Evolutionary conservation across 2,797 vertebrate genomes (phyloP).

Genomic region (Pangasius larnaudii): DNA sequence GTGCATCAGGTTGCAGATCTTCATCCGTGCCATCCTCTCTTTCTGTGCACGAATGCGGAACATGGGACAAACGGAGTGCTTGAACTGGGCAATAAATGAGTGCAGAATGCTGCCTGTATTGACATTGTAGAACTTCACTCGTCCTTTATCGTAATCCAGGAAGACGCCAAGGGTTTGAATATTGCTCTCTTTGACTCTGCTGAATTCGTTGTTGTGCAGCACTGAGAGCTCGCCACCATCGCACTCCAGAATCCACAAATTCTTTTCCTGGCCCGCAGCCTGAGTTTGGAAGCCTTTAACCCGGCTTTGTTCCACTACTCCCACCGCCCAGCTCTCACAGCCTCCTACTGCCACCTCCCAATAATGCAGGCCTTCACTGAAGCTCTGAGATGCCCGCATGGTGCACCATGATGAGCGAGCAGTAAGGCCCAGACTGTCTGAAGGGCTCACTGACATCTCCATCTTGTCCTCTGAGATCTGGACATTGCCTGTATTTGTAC

Average conservation of each 20-base stretch:
- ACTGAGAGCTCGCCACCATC: constrained; percentile 32
- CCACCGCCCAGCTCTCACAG: constrained; percentile 48
- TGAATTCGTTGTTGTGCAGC: constrained; percentile 25
- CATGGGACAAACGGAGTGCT: constrained; percentile 28
- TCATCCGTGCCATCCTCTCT: neutral
- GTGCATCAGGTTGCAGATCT: constrained; percentile 16
- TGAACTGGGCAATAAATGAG: constrained; percentile 28
- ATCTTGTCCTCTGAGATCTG: constrained; percentile 36
- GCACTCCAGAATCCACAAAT: constrained; percentile 48
- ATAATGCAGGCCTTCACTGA: constrained; percentile 51
- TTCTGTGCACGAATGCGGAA: constrained; percentile 34
- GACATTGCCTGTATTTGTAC: constrained; percentile 1
- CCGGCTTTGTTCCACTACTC: constrained; percentile 29
- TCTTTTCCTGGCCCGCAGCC: constrained; percentile 11
- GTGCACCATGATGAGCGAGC: neutral
- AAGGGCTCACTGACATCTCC: constrained; percentile 7
- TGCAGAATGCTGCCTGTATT: constrained; percentile 14
- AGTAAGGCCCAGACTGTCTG: neutral
- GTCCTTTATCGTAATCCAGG: constrained; percentile 46
- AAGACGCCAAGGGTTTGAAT: constrained; percentile 50
- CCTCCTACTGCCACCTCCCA: constrained; percentile 54
- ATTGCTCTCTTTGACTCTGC: neutral
- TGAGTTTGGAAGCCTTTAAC: neutral
- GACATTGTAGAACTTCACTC: constrained; percentile 49
- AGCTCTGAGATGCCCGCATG: constrained; percentile 42